Percentiles rank a stretch among this genome's conserved stretches.
phyloP scores from a whole-genome alignment of 2,113 vertebrate species.

The Indicator maculatus region DNA sequence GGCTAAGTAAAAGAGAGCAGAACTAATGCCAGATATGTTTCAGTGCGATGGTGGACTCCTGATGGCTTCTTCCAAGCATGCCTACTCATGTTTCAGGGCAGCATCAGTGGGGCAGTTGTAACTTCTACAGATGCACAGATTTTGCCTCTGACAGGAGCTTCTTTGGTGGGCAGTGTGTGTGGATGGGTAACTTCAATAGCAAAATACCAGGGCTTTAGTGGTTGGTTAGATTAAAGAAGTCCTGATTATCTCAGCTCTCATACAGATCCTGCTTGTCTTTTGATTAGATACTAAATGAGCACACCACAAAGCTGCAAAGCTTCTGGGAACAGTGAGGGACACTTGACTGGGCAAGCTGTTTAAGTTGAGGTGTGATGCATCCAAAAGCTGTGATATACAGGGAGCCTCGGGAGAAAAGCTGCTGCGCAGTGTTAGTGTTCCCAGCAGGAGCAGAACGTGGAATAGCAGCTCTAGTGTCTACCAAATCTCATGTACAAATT shows the following conservation, averaged over 20 bases:
- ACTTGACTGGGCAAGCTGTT: not conserved
- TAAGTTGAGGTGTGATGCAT: not conserved
- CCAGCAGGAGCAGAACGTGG: not conserved
- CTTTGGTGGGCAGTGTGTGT: not conserved
- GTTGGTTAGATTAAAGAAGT: not conserved
- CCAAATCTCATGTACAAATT: not conserved
- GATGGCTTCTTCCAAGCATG: not conserved
- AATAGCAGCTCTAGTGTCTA: not conserved
- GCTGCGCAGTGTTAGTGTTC: rapidly evolving
- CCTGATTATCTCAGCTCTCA: not conserved
- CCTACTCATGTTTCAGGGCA: not conserved
- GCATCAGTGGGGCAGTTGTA: not conserved
- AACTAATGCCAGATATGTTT: rapidly evolving
- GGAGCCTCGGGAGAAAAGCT: not conserved
- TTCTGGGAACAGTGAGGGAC: not conserved
- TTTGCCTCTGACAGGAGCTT: not conserved
- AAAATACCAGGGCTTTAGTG: not conserved
- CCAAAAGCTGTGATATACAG: not conserved
- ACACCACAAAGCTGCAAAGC: not conserved
- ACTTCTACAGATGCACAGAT: rapidly evolving
- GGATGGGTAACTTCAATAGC: not conserved
- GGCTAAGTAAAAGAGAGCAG: not conserved
- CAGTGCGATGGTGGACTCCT: not conserved
- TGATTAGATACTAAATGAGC: not conserved
- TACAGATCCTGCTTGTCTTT: not conserved